phyloP scores from a whole-genome alignment of 2,888 invertebrate species.

The Brachypalpus laphriformis region DNA sequence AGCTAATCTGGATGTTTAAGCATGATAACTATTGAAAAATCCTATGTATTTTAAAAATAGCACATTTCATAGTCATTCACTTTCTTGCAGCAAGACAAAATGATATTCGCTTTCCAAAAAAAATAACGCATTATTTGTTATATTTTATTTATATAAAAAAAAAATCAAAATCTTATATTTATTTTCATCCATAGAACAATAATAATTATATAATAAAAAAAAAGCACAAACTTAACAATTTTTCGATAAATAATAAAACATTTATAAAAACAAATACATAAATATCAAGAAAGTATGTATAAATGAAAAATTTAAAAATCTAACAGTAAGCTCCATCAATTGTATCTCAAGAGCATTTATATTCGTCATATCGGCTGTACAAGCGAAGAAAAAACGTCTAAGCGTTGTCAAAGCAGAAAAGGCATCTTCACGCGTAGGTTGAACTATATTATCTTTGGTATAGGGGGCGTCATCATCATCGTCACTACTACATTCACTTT shows the following conservation, averaged over 20 bases:
- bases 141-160: conserved; percentile 75
- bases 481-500: conserved; percentile 24
- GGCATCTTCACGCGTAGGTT: conserved; percentile 67
- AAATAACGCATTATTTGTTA: conserved; percentile 67
- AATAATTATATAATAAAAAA: conserved; percentile 42
- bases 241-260: conserved; percentile 38
- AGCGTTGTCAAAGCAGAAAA: conserved; percentile 64
- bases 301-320: conserved; percentile 65
- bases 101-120: conserved; percentile 62
- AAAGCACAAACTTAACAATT: conserved; percentile 70
- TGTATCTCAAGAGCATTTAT: conserved; percentile 63
- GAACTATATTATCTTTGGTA: conserved; percentile 43
- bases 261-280: conserved; percentile 66
- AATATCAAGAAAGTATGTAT: conserved; percentile 56
- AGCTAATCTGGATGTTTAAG: too few species aligned
- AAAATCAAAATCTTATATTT: conserved; percentile 50
- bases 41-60: too few species aligned
- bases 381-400: conserved; percentile 63
- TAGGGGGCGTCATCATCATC: conserved; percentile 40
- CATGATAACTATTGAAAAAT: too few species aligned
- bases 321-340: conserved; percentile 65
- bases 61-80: too few species aligned
- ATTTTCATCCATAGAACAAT: conserved; percentile 42
- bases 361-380: conserved; percentile 54
- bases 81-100: too few species aligned